Percentiles rank a stretch among this genome's conserved stretches.
phyloP scores from a whole-genome alignment of 1,140 invertebrate genomes.

The Aleiodes sp. region DNA sequence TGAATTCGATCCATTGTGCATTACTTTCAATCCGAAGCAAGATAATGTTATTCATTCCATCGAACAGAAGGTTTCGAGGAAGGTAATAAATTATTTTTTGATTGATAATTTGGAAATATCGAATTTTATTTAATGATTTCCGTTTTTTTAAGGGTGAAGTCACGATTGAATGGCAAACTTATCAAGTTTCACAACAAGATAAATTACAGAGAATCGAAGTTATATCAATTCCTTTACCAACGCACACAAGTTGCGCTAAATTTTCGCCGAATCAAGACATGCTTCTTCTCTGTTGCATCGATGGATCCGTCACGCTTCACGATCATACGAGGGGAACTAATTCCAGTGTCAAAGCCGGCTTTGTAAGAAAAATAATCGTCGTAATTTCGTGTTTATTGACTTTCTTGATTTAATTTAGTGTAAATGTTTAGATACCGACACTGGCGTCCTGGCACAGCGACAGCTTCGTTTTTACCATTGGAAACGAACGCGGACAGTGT shows the following conservation, averaged over 20 bases:
- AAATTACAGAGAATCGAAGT: conserved; percentile 75
- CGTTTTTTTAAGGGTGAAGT: conserved; percentile 71
- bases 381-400: no score
- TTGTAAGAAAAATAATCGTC: conserved; percentile 66
- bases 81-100: conserved; percentile 55
- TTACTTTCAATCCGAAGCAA: conserved; percentile 73
- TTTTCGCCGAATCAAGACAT: conserved; percentile 78
- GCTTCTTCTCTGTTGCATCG: conserved; percentile 78
- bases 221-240: conserved; percentile 76
- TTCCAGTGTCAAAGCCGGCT: conserved; percentile 71
- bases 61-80: conserved; percentile 80
- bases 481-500: conserved; percentile 77
- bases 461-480: conserved; percentile 74
- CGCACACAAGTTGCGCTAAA: conserved; percentile 73
- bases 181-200: conserved; percentile 73
- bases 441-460: conserved; percentile 78
- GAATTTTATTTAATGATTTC: conserved; percentile 14
- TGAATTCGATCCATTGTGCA: conserved; percentile 76
- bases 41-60: conserved; percentile 77
- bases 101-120: neutral
- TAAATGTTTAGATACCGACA: conserved; percentile 72
- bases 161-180: conserved; percentile 77
- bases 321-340: conserved; percentile 73
- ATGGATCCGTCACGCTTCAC: conserved; percentile 79
- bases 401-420: conserved; percentile 24